Conservation (phyloP, 1,140 invertebrate species). For the Tetraneura akinire region DNA sequence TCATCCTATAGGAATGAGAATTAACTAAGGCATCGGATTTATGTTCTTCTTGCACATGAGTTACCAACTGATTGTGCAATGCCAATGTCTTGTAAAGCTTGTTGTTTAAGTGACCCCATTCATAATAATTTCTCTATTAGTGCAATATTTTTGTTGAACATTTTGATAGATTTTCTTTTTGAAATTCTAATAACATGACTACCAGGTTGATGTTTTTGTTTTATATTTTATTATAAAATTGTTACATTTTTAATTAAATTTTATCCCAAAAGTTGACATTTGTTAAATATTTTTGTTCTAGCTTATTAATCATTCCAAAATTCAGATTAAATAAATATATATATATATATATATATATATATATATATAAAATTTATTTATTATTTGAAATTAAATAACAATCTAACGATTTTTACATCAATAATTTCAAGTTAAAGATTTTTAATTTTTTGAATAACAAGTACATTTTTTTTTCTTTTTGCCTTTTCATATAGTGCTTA, state of each 20-base stretch:
- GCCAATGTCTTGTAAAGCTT: conserved; percentile 38
- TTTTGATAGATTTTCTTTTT: conserved; percentile 33
- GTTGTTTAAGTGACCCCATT: conserved; percentile 23
- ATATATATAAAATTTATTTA: conserved; percentile 17
- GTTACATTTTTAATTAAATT: conserved; percentile 40
- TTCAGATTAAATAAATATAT: conserved; percentile 12
- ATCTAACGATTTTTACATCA: neutral
- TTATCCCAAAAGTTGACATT: conserved; percentile 47
- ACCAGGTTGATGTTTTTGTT: conserved; percentile 49
- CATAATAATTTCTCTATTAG: conserved; percentile 34
- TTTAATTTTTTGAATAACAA: conserved; percentile 12
- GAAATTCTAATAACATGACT: conserved; percentile 42
- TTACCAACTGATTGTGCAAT: conserved; percentile 47
- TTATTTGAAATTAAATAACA: conserved; percentile 11
- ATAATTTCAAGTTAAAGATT: conserved; percentile 6
- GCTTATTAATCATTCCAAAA: conserved; percentile 51
- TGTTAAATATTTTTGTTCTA: conserved; percentile 46
- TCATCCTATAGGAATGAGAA: conserved; percentile 42
- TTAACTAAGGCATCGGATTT: conserved; percentile 25
- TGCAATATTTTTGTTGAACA: conserved; percentile 48
- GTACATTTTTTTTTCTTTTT: neutral
- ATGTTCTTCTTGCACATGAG: conserved; percentile 43
- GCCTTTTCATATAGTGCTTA: conserved; percentile 1
- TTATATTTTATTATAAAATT: conserved; percentile 48
- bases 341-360: too few species aligned